Conservation (phyloP, 2,888 invertebrate genomes). For the Steinernema scapterisci region DNA sequence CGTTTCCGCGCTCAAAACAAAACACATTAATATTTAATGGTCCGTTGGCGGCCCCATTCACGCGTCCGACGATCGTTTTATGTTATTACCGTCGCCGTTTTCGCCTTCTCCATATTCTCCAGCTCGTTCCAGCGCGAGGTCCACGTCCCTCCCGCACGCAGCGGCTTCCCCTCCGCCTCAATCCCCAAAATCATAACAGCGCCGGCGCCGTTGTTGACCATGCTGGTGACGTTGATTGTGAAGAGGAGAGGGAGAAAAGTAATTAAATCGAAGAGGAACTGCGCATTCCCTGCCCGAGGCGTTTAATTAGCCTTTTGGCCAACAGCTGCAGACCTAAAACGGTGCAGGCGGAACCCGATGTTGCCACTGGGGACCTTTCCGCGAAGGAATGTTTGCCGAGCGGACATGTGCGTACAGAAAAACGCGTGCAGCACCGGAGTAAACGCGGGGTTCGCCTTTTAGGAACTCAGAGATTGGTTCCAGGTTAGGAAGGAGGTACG, state of each 20-base stretch:
- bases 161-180: background rate
- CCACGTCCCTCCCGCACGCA: too few relatives aligned
- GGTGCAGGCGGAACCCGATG: background rate
- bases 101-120: constrained; percentile 13
- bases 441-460: background rate
- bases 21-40: constrained; percentile 26
- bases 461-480: background rate
- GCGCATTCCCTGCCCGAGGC: constrained; percentile 25
- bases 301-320: constrained; percentile 25
- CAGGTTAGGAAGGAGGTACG: background rate
- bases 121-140: too few relatives aligned
- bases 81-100: constrained; percentile 31
- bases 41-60: constrained; percentile 21
- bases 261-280: constrained; percentile 30
- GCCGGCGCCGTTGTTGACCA: background rate
- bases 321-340: background rate
- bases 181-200: constrained; percentile 4
- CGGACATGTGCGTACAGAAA: background rate
- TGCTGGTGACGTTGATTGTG: constrained; percentile 11
- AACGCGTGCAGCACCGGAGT: background rate
- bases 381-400: constrained; percentile 1
- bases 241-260: constrained; percentile 4
- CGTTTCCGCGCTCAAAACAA: constrained; percentile 15
- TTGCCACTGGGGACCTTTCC: background rate
- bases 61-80: constrained; percentile 8